These are phyloP conservation scores for Pollimyrus isidori DNA, from an alignment of 2,113 vertebrate species.

Conservation along the genomic window DNA sequence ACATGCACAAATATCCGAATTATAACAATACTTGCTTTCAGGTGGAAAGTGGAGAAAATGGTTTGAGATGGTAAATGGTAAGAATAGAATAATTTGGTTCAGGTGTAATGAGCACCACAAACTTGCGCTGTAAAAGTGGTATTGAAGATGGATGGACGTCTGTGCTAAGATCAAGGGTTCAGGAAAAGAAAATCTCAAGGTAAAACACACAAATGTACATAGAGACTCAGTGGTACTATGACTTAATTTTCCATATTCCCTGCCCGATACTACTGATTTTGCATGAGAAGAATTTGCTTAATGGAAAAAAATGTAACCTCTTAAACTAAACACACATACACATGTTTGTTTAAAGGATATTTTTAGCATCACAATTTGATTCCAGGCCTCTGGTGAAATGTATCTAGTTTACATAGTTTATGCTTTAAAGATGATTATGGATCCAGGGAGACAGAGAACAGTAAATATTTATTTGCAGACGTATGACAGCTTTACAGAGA, in stretches of 20 bases:
- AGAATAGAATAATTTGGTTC: neutral
- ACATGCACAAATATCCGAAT: neutral
- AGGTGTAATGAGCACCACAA: neutral
- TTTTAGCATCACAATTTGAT: neutral
- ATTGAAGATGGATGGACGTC: neutral
- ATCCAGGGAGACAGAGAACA: neutral
- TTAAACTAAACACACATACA: neutral
- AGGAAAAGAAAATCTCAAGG: neutral
- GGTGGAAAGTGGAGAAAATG: neutral
- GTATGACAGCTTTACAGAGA: neutral
- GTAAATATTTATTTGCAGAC: neutral
- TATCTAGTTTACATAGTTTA: neutral
- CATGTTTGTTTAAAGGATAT: neutral
- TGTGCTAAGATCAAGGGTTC: neutral
- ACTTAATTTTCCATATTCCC: neutral
- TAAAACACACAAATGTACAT: neutral
- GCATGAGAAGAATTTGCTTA: neutral
- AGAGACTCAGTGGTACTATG: neutral
- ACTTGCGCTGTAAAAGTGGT: neutral
- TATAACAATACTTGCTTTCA: neutral
- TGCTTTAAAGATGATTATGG: neutral
- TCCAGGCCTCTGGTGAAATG: neutral
- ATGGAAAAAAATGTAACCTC: neutral
- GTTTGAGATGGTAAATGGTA: neutral
- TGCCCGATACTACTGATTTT: neutral